Evolutionary conservation across 23 tunicate genomes (phyloP), one percentile per base, ranked within the genome.

Genomic region (Trididemnum miniatum): DNA sequence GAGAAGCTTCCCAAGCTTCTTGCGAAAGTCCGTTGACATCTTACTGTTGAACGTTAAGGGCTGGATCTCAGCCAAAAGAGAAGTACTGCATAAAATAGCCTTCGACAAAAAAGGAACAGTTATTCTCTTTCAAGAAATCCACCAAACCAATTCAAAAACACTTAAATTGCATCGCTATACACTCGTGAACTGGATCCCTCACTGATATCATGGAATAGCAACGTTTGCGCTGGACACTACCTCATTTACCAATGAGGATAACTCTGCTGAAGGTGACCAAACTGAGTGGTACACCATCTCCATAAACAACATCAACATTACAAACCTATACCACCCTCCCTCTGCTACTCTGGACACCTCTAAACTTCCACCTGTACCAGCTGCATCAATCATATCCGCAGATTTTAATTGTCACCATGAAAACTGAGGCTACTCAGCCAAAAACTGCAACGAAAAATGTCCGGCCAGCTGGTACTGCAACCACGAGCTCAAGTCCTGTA

Each of bases 361-460:
- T 20, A 12, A 18, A 12, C 67, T 62, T 5, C 67, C 67, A 20
- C 5, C 5, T 12, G 23, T n/a, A 20, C 3, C 67, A 20, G 67
- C 15, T 12, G 5, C 15, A 5, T 24, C 4, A 22, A 62, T 62
- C 23, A n/a, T n/a, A 12, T 18, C 67, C 5, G 67, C 25, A 22
- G 29, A 62, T n/a, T n/a, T 62, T 3, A 62, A 62, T n/a, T 62
- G 67, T 62, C 3, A 26, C 23, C 67, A 62, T 62, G 67, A 62
- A n/a, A 22, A 20, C 26, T 62, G 67, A 26, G 67, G 67, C 5
- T 62, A 62, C 29, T 62, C 67, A 20, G 29, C 15, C 67, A 18
- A 5, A 62, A 62, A n/a, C n/a, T 26, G 15, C 67, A 62, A 62
- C n/a, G 67, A 26, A 62, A 62, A 44, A 62, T 12, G 26, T 3